A percentile compares a stretch with the other conserved stretches of the same genome.
These are phyloP conservation scores for Rosalia funebris DNA, from an alignment of 2,888 invertebrate genomes.

Conservation along the genomic window DNA sequence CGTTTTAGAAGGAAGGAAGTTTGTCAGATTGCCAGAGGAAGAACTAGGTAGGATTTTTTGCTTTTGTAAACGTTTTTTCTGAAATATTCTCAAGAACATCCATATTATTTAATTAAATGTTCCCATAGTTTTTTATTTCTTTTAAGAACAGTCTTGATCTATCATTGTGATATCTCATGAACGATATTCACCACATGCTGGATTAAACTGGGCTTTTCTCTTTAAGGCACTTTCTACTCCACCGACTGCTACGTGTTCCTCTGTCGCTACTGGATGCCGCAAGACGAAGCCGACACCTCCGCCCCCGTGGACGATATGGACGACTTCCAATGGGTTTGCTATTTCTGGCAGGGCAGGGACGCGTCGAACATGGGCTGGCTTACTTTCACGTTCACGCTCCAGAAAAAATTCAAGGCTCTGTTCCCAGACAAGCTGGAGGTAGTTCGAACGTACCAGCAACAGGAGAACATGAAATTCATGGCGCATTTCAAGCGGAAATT, in stretches of 20 bases:
- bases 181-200: too few species aligned
- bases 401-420: conserved; percentile 89
- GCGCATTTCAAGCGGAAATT: conserved; percentile 96
- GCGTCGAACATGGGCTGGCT: conserved; percentile 99
- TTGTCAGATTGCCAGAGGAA: conserved; percentile 94
- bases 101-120: too few species aligned
- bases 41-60: conserved; percentile 76
- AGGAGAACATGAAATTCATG: conserved; percentile 98
- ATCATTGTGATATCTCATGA: too few species aligned
- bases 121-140: too few species aligned
- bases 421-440: conserved; percentile 94
- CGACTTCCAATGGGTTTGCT: conserved; percentile 92
- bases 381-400: conserved; percentile 96
- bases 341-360: conserved; percentile 99
- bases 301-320: conserved; percentile 55
- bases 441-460: conserved; percentile 96
- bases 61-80: too few species aligned
- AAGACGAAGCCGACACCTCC: conserved; percentile 68
- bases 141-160: too few species aligned
- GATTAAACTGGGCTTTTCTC: too few species aligned
- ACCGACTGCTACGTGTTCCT: conserved; percentile 98
- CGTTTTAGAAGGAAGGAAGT: conserved; percentile 95
- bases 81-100: too few species aligned
- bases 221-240: conserved; percentile 83
- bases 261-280: conserved; percentile 90